Conservation (phyloP, 1,140 invertebrate species). For the Plodia interpunctella region DNA sequence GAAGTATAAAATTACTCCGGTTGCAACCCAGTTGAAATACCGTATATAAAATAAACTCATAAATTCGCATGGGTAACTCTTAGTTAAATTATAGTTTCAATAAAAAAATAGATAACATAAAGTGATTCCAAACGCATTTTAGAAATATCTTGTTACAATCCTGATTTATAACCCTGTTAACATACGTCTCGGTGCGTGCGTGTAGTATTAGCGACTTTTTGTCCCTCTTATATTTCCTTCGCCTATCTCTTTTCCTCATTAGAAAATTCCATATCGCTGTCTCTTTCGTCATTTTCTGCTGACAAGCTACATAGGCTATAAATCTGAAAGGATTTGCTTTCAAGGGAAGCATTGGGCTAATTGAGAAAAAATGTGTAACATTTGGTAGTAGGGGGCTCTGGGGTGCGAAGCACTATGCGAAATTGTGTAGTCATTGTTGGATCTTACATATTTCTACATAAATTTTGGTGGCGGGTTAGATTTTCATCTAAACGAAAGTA, state of each 20-base stretch:
- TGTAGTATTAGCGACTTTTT: constrained; percentile 3
- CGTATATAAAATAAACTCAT: too few species aligned
- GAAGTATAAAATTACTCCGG: too few species aligned
- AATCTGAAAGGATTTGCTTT: constrained; percentile 1
- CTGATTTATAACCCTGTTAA: constrained; percentile 3
- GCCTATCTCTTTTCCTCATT: not conserved
- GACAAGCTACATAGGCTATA: not conserved
- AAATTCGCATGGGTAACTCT: too few species aligned
- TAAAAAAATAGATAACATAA: too few species aligned
- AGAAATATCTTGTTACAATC: not conserved
- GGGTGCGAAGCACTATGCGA: too few species aligned
- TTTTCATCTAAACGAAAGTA: too few species aligned
- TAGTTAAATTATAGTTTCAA: too few species aligned
- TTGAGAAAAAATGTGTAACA: constrained; percentile 6
- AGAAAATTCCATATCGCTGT: not conserved
- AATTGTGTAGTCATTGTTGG: too few species aligned
- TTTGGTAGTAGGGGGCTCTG: not conserved
- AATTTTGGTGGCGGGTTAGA: too few species aligned
- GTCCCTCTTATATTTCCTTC: not conserved
- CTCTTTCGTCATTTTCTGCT: not conserved
- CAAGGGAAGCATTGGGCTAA: not conserved
- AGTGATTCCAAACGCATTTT: not conserved
- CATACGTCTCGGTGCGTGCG: not conserved
- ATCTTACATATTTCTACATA: too few species aligned
- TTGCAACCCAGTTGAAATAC: too few species aligned